Percentiles rank a stretch among this genome's conserved stretches.
Conservation (phyloP, 2,113 vertebrate species). For the Anhinga anhinga region DNA sequence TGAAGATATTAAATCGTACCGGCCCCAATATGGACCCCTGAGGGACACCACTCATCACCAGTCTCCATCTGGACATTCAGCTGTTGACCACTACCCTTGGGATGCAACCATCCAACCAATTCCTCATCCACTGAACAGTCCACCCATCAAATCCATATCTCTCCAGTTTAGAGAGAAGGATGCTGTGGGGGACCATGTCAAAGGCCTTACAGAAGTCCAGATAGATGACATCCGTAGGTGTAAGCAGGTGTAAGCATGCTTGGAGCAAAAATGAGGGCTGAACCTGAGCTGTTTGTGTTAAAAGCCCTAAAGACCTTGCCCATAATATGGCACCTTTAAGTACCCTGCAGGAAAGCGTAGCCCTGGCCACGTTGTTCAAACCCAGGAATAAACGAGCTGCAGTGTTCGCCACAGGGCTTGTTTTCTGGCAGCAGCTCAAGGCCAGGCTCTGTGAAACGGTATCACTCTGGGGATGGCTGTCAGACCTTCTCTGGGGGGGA, state of each 20-base stretch:
- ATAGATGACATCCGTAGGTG: too few species aligned
- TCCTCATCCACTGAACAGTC: too few species aligned
- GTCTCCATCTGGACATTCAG: too few species aligned
- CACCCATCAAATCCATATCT: too few species aligned
- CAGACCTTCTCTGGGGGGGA: neutral
- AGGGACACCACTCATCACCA: too few species aligned
- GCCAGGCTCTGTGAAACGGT: neutral
- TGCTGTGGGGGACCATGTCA: too few species aligned
- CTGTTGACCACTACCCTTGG: too few species aligned
- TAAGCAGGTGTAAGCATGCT: neutral
- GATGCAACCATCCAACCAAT: too few species aligned
- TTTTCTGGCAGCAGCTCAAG: neutral
- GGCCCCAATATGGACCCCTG: too few species aligned
- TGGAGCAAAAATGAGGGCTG: neutral
- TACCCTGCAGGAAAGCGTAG: neutral
- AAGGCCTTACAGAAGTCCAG: too few species aligned
- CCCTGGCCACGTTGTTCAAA: neutral
- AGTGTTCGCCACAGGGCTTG: fast-evolving
- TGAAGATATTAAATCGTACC: too few species aligned
- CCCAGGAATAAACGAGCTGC: neutral
- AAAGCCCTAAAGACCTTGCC: neutral
- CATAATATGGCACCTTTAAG: neutral
- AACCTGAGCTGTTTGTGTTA: neutral
- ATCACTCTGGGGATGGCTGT: neutral
- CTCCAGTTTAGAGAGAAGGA: too few species aligned